Evolutionary conservation across 2,113 vertebrate species (phyloP), one percentile per base, ranked within the genome.

Genomic region (Rallus limicola): DNA sequence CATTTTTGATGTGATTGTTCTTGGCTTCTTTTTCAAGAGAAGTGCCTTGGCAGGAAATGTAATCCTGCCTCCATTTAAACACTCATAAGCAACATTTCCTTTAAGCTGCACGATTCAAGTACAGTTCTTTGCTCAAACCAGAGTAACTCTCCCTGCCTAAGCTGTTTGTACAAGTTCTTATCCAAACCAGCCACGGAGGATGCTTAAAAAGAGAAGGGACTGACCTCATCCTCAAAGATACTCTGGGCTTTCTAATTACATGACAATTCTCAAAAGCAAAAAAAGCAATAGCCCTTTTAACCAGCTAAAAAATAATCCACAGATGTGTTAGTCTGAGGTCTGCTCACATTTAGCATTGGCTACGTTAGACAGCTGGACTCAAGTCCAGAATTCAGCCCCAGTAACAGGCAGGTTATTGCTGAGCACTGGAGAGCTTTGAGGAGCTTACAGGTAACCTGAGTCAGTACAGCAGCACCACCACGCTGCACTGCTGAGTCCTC

Each of bases 31-130:
- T 91, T 93, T 42, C 63, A 58, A 77, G 72, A 72, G 53, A 78
- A 83, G 42, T 16, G 77, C 19, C 59, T 92, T 90, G 83, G 91
- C 96, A 92, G 65, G 90, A 92, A 87, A 65, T 28, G 20, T 48
- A 82, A 78, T 34, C 74, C 65, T 58, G 81, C 69, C 80, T 93
- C 67, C 75, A 52, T 53, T 92, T 94, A 88, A 92, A 95, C 72
- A 78, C 53, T 53, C 3, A 42, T 60, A 88, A 75, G 53, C 56
- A 68, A 55, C 1, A 0, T 46, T 92, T 83, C 91, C 76, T 74
- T 86, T 75, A 88, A 74, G 56, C 69, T 84, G 48, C 19, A 71
- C 68, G 62, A n/a, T n/a, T 53, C 53, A 70, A 91, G 90, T 64
- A 94, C 85, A 91, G 82, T 90, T 88, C 86, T 81, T 31, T 71